Conservation (phyloP, 2,113 vertebrate genomes). For the Delphinus delphis region DNA sequence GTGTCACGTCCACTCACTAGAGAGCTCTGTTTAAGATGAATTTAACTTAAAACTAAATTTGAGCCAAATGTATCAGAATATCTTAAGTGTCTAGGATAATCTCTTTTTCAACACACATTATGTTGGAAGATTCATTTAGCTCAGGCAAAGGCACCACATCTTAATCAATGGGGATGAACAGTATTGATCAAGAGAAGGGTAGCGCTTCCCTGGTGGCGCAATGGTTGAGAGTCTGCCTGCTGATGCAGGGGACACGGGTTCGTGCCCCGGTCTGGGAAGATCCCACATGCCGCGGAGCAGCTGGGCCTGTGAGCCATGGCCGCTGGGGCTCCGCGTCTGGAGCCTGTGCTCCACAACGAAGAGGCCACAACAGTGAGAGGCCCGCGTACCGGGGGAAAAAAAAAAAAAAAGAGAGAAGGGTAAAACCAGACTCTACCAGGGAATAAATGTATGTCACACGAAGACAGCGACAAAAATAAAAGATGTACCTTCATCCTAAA, state of each 20-base stretch:
- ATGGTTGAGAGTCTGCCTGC: too few relatives aligned
- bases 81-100: not conserved
- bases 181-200: not conserved
- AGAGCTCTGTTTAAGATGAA: not conserved
- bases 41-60: constrained; percentile 41
- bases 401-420: not conserved
- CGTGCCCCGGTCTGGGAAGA: too few relatives aligned
- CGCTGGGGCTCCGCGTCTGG: too few relatives aligned
- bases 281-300: too few relatives aligned
- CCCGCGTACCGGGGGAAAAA: too few relatives aligned
- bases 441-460: not conserved
- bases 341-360: too few relatives aligned
- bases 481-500: constrained; percentile 97
- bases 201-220: not conserved
- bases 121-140: not conserved
- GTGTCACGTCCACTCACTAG: not conserved
- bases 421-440: not conserved
- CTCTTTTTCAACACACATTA: constrained; percentile 64
- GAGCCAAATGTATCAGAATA: not conserved
- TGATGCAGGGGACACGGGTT: too few relatives aligned
- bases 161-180: not conserved
- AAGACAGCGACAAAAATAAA: constrained; percentile 27
- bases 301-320: too few relatives aligned
- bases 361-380: too few relatives aligned
- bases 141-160: not conserved